Evolutionary conservation across 2,113 vertebrate genomes (phyloP).

Genomic region (Chaetodon auriga): DNA sequence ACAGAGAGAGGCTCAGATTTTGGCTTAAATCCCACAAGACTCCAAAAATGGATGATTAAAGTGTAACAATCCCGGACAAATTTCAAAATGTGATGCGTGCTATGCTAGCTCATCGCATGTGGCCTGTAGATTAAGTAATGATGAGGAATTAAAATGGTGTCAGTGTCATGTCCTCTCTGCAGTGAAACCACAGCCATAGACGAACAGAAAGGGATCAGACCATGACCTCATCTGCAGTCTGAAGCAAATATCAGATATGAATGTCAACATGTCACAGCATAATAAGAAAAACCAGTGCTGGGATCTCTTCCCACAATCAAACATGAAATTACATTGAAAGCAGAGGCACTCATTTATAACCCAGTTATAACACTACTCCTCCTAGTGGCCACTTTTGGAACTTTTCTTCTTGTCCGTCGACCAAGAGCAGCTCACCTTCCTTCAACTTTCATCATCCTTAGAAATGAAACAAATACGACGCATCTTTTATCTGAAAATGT

Average conservation of each 20-base stretch:
- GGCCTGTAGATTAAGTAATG: constrained; percentile 20
- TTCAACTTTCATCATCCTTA: neutral
- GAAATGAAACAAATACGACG: constrained; percentile 37
- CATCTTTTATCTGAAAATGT: constrained; percentile 54
- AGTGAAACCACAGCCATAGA: neutral
- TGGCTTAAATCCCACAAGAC: constrained; percentile 42
- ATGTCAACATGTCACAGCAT: constrained; percentile 1
- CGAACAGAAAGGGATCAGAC: neutral
- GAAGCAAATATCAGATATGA: constrained; percentile 36
- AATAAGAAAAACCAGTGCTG: neutral
- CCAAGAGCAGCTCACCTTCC: neutral
- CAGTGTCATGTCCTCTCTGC: constrained; percentile 6
- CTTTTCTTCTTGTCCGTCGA: neutral
- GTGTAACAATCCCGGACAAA: constrained; percentile 20
- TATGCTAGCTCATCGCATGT: constrained; percentile 1
- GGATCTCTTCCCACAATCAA: constrained; percentile 18
- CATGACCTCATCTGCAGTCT: constrained; percentile 6
- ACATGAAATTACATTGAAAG: constrained; percentile 10
- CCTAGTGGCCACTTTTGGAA: constrained; percentile 57
- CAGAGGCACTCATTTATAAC: neutral
- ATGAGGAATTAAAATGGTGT: constrained; percentile 41
- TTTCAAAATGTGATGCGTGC: constrained; percentile 18
- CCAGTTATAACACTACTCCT: constrained; percentile 46
- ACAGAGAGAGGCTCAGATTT: constrained; percentile 59
- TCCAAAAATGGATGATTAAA: constrained; percentile 41